Evolutionary conservation across 2,797 vertebrate species (phyloP), one percentile per base, ranked within the genome.

Genomic region (Dipus sagitta): DNA sequence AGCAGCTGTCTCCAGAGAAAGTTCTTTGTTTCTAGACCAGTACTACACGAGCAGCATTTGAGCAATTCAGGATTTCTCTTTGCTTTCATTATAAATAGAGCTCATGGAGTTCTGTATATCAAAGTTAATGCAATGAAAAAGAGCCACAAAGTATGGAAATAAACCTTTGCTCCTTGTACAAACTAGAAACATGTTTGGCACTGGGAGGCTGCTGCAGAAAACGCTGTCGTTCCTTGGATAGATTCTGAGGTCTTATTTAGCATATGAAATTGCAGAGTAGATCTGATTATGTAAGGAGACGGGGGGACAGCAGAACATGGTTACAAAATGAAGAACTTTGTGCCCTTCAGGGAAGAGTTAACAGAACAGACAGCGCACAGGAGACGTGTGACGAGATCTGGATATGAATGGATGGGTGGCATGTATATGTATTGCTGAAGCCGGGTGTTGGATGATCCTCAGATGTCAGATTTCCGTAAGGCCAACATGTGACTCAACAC

Each of bases 401-500:
- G 96, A 12, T 93, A 64, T 71, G 89, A 38, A 28, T 96, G 77
- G 88, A 97, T 18, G 94, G 78, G 93, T 78, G 96, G 95, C 95
- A 94, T 93, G 81, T 96, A 96, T 90, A 95, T 93, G 74, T 62
- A 42, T 96, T 80, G 76, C 96, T 64, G 93, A 90, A 76, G 97
- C 97, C 52, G 3, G 60, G 91, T 94, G 96, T 32, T 17, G 96
- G 97, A 95, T 98, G 98, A 98, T 98, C 98, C 98, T 97, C 97
- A 42, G 95, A 97, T 98, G 98, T 97, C 98, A 98, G 98, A 96
- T 98, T 97, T 98, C 98, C 88, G 95, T 97, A 85, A 98, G 98
- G 98, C 98, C 97, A 94, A 75, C 98, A 98, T 98, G 98, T 98
- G 98, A 98, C 98, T 97, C 97, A 85, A 82, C 96, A 98, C 98